These are phyloP conservation scores for Coracopsis vasa DNA, from an alignment of 2,113 vertebrate genomes.

Conservation along the genomic window DNA sequence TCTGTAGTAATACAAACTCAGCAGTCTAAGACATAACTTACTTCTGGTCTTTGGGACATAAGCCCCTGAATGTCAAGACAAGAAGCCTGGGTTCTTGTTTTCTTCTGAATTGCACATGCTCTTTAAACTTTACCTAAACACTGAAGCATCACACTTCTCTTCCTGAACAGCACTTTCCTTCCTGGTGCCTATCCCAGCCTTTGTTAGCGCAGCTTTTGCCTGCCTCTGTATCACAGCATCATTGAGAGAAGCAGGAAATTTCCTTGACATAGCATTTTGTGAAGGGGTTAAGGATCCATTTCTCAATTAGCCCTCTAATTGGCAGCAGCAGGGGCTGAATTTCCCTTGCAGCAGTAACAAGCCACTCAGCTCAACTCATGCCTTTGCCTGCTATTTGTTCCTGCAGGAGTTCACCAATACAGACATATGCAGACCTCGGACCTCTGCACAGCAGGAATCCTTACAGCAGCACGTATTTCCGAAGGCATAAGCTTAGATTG, in stretches of 20 bases:
- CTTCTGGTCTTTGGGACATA: not conserved
- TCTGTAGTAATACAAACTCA: not conserved
- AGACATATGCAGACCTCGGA: not conserved
- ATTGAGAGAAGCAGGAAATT: not conserved
- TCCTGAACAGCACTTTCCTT: not conserved
- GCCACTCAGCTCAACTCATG: not conserved
- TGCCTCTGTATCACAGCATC: not conserved
- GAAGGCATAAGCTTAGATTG: not conserved
- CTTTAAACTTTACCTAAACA: not conserved
- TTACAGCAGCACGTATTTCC: not conserved
- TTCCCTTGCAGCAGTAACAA: not conserved
- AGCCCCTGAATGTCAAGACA: not conserved
- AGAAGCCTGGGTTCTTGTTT: not conserved
- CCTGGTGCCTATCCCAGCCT: not conserved
- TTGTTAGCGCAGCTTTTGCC: not conserved
- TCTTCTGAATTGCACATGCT: not conserved
- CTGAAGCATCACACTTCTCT: not conserved
- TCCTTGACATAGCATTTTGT: not conserved
- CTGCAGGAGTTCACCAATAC: not conserved
- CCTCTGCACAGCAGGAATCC: not conserved
- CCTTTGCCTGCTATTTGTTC: not conserved
- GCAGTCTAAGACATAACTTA: not conserved
- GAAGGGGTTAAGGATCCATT: not conserved
- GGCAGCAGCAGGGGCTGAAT: slow-evolving; percentile 22
- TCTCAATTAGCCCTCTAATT: slow-evolving; percentile 43